These are phyloP conservation scores for Melanogrammus aeglefinus DNA, from an alignment of 2,797 vertebrate species.

Conservation along the genomic window DNA sequence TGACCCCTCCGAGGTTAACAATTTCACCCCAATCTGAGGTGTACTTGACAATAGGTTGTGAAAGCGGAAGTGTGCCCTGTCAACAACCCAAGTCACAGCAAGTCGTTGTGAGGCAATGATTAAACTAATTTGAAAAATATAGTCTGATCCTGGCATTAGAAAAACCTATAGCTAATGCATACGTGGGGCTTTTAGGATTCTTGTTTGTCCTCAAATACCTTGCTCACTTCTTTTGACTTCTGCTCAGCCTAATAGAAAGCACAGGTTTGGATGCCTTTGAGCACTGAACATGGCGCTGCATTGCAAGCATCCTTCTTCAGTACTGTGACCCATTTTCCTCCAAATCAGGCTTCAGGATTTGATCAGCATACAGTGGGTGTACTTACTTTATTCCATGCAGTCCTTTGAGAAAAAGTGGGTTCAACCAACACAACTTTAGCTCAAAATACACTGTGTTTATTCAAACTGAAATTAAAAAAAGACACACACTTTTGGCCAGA, in stretches of 20 bases:
- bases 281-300: background rate
- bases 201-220: background rate
- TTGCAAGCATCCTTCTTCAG: background rate
- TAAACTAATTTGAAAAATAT: too few species aligned
- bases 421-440: background rate
- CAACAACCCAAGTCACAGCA: too few species aligned
- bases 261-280: background rate
- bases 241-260: background rate
- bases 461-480: background rate
- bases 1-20: too few species aligned
- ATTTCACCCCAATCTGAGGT: too few species aligned
- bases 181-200: background rate
- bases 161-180: background rate
- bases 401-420: background rate
- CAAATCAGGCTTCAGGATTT: background rate
- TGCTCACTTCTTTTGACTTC: slow-evolving; percentile 3
- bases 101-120: too few species aligned
- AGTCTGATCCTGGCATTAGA: background rate
- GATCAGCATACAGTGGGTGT: background rate
- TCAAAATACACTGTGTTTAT: background rate
- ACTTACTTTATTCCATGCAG: background rate
- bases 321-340: slow-evolving; percentile 1
- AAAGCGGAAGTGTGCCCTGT: too few species aligned
- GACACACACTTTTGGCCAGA: background rate
- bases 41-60: too few species aligned